Base-by-base conservation (phyloP, 2,113 vertebrate species). In the Odocoileus hemionus region DNA sequence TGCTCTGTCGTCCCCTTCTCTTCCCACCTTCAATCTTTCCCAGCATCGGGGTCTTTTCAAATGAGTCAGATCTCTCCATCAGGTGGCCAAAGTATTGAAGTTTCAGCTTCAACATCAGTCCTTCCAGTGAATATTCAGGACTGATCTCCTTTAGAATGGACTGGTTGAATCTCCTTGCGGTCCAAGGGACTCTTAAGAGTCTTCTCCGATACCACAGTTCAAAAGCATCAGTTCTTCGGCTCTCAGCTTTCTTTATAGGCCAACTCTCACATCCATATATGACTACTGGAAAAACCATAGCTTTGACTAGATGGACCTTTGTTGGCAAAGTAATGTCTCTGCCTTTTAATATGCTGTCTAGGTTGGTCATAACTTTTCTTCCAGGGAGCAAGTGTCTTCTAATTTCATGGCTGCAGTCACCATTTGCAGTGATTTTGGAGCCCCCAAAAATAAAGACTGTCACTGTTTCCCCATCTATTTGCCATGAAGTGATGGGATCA, bases 371-470 rank as follows among this genome's bases (percentile, higher is more conserved):
- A 70, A 36, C 9, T 70, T 70, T 70, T 23, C 19, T 70, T 70
- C n/a, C 19, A 36, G 11, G 9, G n/a, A 70, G n/a, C 9, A n/a
- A 64, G 16, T 10, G 9, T 70, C 64, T 70, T 36, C 36, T 36
- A 70, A 36, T 70, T 70, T 70, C n/a, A 36, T 70, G n/a, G n/a
- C 64, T 70, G 19, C 64, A 70, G n/a, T 70, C 19, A 36, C 19
- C 64, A 70, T 23, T n/a, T 70, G n/a, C n/a, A 70, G 64, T 70
- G 64, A 70, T 23, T 36, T 70, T 70, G 64, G 64, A 70, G 64
- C 64, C 9, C n/a, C 9, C 4, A 0, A 5, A 70, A 70, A 36
- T 36, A 23, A 36, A 70, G 64, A 36, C n/a, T 70, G n/a, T 11
- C n/a, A 70, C 64, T 70, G 2, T 70, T 70, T 70, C 64, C 64